Conservation (phyloP, 1,140 invertebrate genomes). For the Anthonomus grandis region DNA sequence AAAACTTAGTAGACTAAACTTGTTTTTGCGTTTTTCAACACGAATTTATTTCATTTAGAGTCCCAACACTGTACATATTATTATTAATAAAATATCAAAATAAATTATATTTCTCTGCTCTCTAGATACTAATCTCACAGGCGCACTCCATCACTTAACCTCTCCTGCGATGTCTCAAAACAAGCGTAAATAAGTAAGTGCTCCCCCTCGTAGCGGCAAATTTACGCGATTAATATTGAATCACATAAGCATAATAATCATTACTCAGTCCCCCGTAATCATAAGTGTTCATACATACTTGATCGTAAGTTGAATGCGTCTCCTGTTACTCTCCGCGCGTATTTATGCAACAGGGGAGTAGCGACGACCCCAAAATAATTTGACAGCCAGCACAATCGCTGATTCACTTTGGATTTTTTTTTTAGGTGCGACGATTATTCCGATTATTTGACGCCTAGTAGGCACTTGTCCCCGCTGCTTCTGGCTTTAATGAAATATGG, state of each 20-base stretch:
- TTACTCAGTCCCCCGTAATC: constrained; percentile 35
- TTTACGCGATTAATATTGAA: constrained; percentile 31
- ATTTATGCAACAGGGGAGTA: constrained; percentile 34
- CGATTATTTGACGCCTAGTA: constrained; percentile 42
- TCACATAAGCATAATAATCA: constrained; percentile 41
- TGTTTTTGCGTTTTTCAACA: no score
- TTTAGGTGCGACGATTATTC: constrained; percentile 49
- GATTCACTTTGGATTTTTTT: constrained; percentile 50
- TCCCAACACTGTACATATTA: no score
- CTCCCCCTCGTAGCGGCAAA: constrained; percentile 23
- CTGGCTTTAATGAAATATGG: constrained; percentile 49
- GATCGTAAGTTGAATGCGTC: constrained; percentile 44
- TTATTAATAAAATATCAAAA: no score
- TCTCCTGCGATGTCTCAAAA: constrained; percentile 16
- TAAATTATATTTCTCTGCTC: no score
- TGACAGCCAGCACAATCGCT: constrained; percentile 44
- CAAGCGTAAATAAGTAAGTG: constrained; percentile 28
- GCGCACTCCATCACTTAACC: constrained; percentile 4
- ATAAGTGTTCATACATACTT: constrained; percentile 47
- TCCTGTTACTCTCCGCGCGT: constrained; percentile 33
- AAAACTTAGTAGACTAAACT: no score
- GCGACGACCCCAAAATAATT: constrained; percentile 40
- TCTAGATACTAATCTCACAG: no score
- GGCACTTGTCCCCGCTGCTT: constrained; percentile 31
- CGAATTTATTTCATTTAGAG: no score